Evolutionary conservation across 2,888 invertebrate species (phyloP).

Genomic region (Cataglyphis livida): DNA sequence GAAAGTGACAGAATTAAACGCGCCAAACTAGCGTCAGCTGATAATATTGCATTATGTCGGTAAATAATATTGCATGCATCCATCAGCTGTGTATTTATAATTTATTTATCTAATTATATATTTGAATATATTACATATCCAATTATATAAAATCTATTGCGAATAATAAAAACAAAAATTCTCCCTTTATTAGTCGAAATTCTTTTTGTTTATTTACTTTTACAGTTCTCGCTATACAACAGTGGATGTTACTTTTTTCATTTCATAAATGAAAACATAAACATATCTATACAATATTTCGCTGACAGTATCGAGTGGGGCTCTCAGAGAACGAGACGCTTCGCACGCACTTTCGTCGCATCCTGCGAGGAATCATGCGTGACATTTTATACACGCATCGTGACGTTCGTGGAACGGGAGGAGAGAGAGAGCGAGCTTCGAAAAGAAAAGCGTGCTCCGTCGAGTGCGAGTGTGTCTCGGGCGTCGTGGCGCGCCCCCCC

Average conservation of each 20-base stretch:
- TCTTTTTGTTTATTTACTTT: neutral
- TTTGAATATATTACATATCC: neutral
- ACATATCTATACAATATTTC: neutral
- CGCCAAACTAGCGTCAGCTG: neutral
- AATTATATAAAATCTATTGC: neutral
- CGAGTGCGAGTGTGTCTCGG: neutral
- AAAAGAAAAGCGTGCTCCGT: neutral
- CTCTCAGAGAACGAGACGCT: neutral
- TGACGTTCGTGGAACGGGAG: neutral
- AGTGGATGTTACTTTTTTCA: neutral
- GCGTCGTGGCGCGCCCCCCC: slow-evolving; percentile 45
- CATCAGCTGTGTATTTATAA: neutral
- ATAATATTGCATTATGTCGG: neutral
- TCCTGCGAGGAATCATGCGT: neutral
- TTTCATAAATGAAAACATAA: slow-evolving; percentile 32
- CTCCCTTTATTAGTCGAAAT: neutral
- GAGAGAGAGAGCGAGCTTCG: neutral
- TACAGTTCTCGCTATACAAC: neutral
- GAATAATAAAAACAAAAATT: neutral
- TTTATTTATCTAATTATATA: neutral
- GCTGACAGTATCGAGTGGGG: neutral
- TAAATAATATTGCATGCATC: slow-evolving; percentile 9
- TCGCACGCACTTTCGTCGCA: neutral
- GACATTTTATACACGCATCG: no score
- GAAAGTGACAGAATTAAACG: neutral